phyloP scores from a whole-genome alignment of 2,888 invertebrate species.

The Yponomeuta plumbellus region DNA sequence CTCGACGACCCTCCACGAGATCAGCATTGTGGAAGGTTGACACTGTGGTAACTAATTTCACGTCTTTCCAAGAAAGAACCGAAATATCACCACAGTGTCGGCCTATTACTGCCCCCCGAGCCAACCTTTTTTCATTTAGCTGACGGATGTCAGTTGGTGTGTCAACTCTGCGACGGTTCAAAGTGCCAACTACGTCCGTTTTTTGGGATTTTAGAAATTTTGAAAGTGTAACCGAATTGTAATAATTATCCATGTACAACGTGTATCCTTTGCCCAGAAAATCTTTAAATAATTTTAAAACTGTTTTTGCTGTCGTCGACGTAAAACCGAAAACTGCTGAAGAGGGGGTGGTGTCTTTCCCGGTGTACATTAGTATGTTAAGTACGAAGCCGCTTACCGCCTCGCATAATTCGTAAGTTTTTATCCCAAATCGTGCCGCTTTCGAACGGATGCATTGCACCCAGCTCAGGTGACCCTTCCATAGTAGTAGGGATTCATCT shows the following conservation, averaged over 20 bases:
- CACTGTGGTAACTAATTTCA: conserved; percentile 19
- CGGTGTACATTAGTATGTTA: conserved; percentile 23
- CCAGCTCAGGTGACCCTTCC: conserved; percentile 26
- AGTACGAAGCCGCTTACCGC: conserved; percentile 24
- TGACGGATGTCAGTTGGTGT: too few relatives aligned
- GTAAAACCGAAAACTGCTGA: conserved; percentile 13
- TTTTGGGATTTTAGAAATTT: too few relatives aligned
- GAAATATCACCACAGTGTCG: conserved; percentile 19
- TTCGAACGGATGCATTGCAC: conserved; percentile 26
- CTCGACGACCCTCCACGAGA: conserved; percentile 2
- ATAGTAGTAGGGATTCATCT: conserved; percentile 27
- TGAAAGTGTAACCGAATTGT: too few relatives aligned
- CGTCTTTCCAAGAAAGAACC: conserved; percentile 19
- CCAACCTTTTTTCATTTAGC: too few relatives aligned
- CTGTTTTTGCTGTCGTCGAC: conserved; percentile 24
- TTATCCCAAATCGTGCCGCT: conserved; percentile 26
- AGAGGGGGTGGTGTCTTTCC: too few relatives aligned
- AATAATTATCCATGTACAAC: conserved; percentile 15
- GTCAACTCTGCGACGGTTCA: too few relatives aligned
- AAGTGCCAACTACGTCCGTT: too few relatives aligned
- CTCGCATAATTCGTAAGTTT: conserved; percentile 24
- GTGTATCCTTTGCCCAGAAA: conserved; percentile 14
- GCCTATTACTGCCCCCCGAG: too few relatives aligned
- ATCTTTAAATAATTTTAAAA: conserved; percentile 21
- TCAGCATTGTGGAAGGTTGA: conserved; percentile 18